Conservation (phyloP, 1,140 invertebrate species). For the Dendrolimus kikuchii region DNA sequence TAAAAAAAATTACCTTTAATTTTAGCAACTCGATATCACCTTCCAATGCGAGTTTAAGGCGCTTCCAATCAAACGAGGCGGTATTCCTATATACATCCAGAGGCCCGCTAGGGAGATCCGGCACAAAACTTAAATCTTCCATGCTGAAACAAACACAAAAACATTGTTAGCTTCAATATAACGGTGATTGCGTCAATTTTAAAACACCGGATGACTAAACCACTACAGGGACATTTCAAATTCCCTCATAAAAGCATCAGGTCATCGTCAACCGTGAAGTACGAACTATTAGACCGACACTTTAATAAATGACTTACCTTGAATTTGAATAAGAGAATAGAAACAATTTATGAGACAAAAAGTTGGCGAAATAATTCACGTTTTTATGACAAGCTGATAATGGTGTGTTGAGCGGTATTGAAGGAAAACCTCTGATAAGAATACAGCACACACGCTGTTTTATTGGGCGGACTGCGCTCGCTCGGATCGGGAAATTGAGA, state of each 20-base stretch:
- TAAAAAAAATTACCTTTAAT: constrained; percentile 76
- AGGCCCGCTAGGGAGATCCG: constrained; percentile 78
- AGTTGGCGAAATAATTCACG: constrained; percentile 15
- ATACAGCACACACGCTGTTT: constrained; percentile 9
- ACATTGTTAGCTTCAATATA: constrained; percentile 15
- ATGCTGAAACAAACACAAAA: constrained; percentile 29
- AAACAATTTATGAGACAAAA: constrained; percentile 11
- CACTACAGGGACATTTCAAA: constrained; percentile 18
- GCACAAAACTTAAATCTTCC: constrained; percentile 70
- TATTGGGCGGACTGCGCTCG: constrained; percentile 11
- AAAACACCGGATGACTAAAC: constrained; percentile 27
- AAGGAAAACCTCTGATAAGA: constrained; percentile 24
- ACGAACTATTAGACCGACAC: constrained; percentile 8
- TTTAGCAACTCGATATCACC: constrained; percentile 79
- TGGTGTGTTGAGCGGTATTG: constrained; percentile 18
- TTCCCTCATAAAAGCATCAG: constrained; percentile 14
- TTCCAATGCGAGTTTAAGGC: constrained; percentile 81
- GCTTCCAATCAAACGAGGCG: constrained; percentile 86
- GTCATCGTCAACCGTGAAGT: constrained; percentile 11
- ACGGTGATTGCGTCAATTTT: constrained; percentile 19
- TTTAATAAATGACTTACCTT: constrained; percentile 31
- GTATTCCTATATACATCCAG: constrained; percentile 80
- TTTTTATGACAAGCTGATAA: constrained; percentile 29
- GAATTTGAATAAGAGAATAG: constrained; percentile 22
- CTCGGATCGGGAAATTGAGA: constrained; percentile 10